Percentiles rank a stretch among this genome's conserved stretches.
phyloP scores from a whole-genome alignment of 2,888 invertebrate species.

The Diarsia mendica region DNA sequence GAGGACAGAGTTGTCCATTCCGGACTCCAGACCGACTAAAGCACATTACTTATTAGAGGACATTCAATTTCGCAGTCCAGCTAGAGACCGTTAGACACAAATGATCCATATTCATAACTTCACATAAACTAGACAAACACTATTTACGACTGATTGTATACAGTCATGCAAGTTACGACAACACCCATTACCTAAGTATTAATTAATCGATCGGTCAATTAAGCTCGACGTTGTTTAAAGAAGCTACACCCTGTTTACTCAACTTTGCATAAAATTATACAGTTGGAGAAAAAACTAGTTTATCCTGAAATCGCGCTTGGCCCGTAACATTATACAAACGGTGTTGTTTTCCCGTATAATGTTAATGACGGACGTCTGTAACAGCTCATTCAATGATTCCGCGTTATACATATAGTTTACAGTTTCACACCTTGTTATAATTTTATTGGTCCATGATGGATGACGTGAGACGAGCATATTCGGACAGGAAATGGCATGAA shows the following conservation, averaged over 20 bases:
- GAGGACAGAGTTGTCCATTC: background rate
- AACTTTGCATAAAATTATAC: conserved; percentile 51
- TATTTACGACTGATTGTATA: conserved; percentile 6
- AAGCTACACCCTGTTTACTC: conserved; percentile 28
- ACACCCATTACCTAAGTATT: conserved; percentile 33
- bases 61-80: conserved; percentile 7
- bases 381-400: conserved; percentile 54
- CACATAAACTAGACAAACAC: background rate
- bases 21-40: background rate
- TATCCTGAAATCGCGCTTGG: conserved; percentile 36
- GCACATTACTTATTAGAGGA: background rate
- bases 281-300: conserved; percentile 37
- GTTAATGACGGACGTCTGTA: conserved; percentile 44
- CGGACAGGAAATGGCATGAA: conserved; percentile 25
- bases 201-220: conserved; percentile 45
- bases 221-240: conserved; percentile 29
- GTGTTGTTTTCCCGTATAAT: conserved; percentile 55
- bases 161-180: conserved; percentile 6
- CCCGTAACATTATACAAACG: conserved; percentile 48
- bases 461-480: conserved; percentile 42
- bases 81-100: background rate
- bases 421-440: conserved; percentile 46
- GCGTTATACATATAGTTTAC: conserved; percentile 54
- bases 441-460: conserved; percentile 36
- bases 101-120: background rate